phyloP scores from a whole-genome alignment of 2,888 invertebrate species.

The Dioctria rufipes region DNA sequence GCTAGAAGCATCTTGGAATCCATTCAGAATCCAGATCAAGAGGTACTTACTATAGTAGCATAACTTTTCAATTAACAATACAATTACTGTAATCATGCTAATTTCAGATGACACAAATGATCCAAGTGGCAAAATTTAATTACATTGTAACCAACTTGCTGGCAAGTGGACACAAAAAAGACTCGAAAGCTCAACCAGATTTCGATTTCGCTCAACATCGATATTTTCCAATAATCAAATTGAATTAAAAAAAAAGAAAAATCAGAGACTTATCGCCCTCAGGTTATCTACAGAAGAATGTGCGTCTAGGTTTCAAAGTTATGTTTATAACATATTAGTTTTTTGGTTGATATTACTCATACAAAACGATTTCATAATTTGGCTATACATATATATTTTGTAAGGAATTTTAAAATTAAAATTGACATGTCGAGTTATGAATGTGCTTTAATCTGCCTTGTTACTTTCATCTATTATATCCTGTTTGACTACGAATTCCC shows the following conservation, averaged over 20 bases:
- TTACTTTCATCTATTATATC: slow-evolving; percentile 74
- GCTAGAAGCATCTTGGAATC: slow-evolving; percentile 89
- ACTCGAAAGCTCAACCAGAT: slow-evolving; percentile 86
- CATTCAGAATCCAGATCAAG: slow-evolving; percentile 85
- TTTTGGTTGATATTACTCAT: slow-evolving; percentile 10
- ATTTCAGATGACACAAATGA: slow-evolving; percentile 82
- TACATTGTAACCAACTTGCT: slow-evolving; percentile 94
- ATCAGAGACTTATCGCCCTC: slow-evolving; percentile 13
- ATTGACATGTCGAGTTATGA: neutral
- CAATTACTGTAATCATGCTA: slow-evolving; percentile 35
- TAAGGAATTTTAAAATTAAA: slow-evolving; percentile 26
- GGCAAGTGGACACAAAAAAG: slow-evolving; percentile 92
- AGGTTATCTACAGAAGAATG: slow-evolving; percentile 11
- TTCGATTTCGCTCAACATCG: slow-evolving; percentile 93
- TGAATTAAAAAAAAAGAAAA: slow-evolving; percentile 61
- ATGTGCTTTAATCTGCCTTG: neutral
- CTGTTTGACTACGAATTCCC: slow-evolving; percentile 89
- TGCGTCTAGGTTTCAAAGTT: slow-evolving; percentile 41
- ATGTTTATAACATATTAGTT: neutral
- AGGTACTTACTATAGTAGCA: slow-evolving; percentile 73
- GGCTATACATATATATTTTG: slow-evolving; percentile 44
- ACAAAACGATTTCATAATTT: slow-evolving; percentile 12
- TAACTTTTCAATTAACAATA: slow-evolving; percentile 38
- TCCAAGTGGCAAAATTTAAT: slow-evolving; percentile 95
- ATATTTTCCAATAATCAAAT: slow-evolving; percentile 93